Conservation (phyloP, 2,113 vertebrate genomes). For the Nipponia nippon region DNA sequence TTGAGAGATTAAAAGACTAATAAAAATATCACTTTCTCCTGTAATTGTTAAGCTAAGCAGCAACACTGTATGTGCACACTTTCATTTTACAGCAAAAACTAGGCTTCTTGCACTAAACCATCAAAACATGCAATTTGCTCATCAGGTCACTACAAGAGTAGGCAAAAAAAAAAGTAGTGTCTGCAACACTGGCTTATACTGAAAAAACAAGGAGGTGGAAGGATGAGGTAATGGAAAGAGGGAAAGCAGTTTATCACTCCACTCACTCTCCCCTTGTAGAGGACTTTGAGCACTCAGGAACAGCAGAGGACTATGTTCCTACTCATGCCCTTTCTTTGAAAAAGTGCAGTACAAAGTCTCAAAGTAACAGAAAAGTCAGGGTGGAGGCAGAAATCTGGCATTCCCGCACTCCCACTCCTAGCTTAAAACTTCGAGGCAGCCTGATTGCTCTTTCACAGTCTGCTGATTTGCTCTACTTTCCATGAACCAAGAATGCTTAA, state of each 20-base stretch:
- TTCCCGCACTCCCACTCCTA: constrained; percentile 41
- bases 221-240: constrained; percentile 45
- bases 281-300: background rate
- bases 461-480: background rate
- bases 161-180: background rate
- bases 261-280: background rate
- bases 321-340: background rate
- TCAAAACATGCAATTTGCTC: background rate
- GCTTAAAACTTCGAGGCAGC: background rate
- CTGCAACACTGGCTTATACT: background rate
- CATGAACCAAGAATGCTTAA: background rate
- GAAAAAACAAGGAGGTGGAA: background rate
- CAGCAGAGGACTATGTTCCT: background rate
- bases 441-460: background rate
- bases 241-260: constrained; percentile 25
- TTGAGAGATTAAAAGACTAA: background rate
- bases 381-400: constrained; percentile 15
- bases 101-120: background rate
- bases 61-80: background rate
- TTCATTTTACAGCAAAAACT: background rate
- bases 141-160: background rate
- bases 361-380: background rate
- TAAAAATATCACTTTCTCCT: background rate
- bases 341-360: background rate
- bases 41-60: background rate